Evolutionary conservation across 2,888 invertebrate species (phyloP), one percentile per base, ranked within the genome.

Genomic region (Hetaerina titia): DNA sequence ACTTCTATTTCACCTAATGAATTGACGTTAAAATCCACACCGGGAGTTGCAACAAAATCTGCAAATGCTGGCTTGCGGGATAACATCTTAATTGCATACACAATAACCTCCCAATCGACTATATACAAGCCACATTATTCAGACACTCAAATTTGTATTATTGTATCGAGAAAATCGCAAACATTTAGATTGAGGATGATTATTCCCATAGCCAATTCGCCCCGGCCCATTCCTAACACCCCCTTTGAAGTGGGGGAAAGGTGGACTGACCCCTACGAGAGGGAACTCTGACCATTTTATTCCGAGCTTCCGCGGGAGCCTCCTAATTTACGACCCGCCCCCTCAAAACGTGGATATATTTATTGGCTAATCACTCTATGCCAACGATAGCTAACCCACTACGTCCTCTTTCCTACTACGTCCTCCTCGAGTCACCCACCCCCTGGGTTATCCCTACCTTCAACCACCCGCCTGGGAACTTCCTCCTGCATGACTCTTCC

Each of bases 341-440:
- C 31, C 81, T 81, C 81, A 81, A 19, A 13, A 81, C 81, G 19
- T 25, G 31, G 25, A 81, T 81, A 81, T 31, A 81, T 81, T 81
- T 81, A 81, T 81, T 81, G 81, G 81, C 81, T 81, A 31, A 81
- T 81, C 81, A 11, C 9, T 81, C 81, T 13, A 81, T 31, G 81
- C 81, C n/a, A 81, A 31, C 81, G 81, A 81, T 81, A 81, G 81
- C 31, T 22, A 81, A 31, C 81, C 81, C 15, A 31, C 11, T 5
- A 60, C 31, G 2, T 13, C 13, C 25, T 8, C 81, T 2, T 0
- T 11, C 81, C 81, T 13, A 74, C n/a, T 19, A 69, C 19, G 22
- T 69, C 69, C 19, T 22, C 69, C 69, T n/a, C n/a, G 19, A 22
- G 6, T 6, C 69, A 8, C 9, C n/a, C 69, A 7, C n/a, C n/a